Conservation (phyloP, 2,888 invertebrate genomes). For the Globia sparganii region DNA sequence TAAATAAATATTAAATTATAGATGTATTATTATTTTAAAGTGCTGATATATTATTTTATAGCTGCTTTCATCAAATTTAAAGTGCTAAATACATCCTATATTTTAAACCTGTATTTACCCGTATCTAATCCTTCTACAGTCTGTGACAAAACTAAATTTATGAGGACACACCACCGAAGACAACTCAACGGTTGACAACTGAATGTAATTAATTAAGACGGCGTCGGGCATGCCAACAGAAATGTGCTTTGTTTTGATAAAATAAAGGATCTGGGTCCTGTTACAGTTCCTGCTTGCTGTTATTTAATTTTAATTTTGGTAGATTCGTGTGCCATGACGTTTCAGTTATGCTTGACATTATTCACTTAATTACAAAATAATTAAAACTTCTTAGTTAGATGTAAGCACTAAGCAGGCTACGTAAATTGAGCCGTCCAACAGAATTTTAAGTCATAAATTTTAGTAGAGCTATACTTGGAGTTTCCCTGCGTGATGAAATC, state of each 20-base stretch:
- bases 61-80: too few species aligned
- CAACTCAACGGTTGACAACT: slow-evolving; percentile 77
- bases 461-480: neutral
- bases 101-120: neutral
- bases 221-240: slow-evolving; percentile 50
- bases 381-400: too few species aligned
- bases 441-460: too few species aligned
- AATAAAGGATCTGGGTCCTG: slow-evolving; percentile 58
- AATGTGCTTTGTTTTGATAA: slow-evolving; percentile 69
- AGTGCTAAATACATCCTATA: too few species aligned
- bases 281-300: slow-evolving; percentile 29
- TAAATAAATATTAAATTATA: too few species aligned
- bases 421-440: neutral
- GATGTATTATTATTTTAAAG: too few species aligned
- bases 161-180: slow-evolving; percentile 74
- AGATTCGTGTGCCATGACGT: neutral
- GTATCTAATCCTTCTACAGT: slow-evolving; percentile 43
- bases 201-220: slow-evolving; percentile 82
- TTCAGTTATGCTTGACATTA: neutral
- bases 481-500: neutral
- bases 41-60: too few species aligned
- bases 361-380: neutral
- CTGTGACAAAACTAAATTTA: slow-evolving; percentile 74
- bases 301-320: slow-evolving; percentile 30
- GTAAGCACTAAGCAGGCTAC: neutral